Evolutionary conservation across 2,797 vertebrate genomes (phyloP).

Genomic region (Menidia menidia): DNA sequence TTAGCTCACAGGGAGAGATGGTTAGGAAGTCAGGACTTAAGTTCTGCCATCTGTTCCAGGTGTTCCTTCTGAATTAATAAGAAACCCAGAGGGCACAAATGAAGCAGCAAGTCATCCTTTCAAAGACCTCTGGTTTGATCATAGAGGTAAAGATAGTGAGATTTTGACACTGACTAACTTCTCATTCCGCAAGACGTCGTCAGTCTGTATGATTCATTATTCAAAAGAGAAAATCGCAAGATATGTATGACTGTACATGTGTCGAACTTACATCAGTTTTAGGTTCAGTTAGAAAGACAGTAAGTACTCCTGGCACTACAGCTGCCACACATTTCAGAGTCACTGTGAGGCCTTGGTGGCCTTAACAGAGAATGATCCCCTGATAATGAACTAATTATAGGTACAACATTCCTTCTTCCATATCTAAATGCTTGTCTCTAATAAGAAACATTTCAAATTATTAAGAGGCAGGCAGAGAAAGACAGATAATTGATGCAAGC

Average conservation of each 20-base stretch:
- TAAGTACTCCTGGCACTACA: slow-evolving; percentile 37
- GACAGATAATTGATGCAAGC: slow-evolving; percentile 83
- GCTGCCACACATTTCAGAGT: slow-evolving; percentile 57
- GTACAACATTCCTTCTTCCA: slow-evolving; percentile 76
- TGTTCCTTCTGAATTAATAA: slow-evolving; percentile 37
- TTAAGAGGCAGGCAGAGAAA: slow-evolving; percentile 72
- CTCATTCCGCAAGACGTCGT: not conserved
- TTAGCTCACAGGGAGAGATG: slow-evolving; percentile 4
- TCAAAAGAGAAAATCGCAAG: too few relatives aligned
- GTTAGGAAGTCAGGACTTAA: slow-evolving; percentile 4
- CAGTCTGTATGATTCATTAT: too few relatives aligned
- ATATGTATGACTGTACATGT: too few relatives aligned
- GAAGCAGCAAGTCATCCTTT: slow-evolving; percentile 22
- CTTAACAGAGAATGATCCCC: slow-evolving; percentile 52
- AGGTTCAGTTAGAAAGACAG: slow-evolving; percentile 30
- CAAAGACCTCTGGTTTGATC: slow-evolving; percentile 22
- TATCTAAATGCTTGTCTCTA: slow-evolving; percentile 81
- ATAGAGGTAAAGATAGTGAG: slow-evolving; percentile 1
- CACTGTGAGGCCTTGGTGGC: slow-evolving; percentile 31
- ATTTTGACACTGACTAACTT: not conserved
- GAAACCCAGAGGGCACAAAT: slow-evolving; percentile 22
- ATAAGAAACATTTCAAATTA: slow-evolving; percentile 85
- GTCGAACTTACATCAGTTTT: not conserved
- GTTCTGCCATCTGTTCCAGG: slow-evolving; percentile 23
- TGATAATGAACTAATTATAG: slow-evolving; percentile 85